Conservation (phyloP, 2,797 vertebrate genomes). For the Emydoidea blandingii region DNA sequence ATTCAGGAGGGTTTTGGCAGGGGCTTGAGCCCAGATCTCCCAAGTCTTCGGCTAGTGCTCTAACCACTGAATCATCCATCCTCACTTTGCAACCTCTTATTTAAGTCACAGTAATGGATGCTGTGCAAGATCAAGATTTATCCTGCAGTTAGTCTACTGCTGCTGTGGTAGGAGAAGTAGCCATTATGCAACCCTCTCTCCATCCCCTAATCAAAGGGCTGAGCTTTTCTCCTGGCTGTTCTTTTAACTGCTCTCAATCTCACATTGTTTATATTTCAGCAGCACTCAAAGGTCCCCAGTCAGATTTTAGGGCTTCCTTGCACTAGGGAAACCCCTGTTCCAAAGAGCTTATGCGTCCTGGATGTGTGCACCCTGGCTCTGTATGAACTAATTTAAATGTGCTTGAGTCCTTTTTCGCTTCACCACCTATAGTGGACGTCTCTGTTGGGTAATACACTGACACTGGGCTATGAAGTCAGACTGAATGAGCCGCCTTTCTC, state of each 20-base stretch:
- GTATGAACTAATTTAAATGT: not conserved
- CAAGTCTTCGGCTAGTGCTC: not conserved
- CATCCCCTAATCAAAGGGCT: too few relatives aligned
- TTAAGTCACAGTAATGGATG: not conserved
- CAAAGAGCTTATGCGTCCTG: fast-evolving
- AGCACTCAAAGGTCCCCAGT: not conserved
- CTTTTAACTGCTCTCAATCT: not conserved
- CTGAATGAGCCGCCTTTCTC: not conserved
- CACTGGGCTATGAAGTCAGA: not conserved
- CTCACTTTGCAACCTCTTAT: not conserved
- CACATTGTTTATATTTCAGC: not conserved
- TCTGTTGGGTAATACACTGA: not conserved
- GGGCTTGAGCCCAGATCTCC: not conserved
- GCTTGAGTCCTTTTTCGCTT: not conserved
- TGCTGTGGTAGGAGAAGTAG: not conserved
- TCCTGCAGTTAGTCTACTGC: not conserved
- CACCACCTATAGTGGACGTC: too few relatives aligned
- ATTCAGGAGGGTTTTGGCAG: not conserved
- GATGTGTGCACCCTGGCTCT: too few relatives aligned
- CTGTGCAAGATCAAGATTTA: not conserved
- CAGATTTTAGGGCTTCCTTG: not conserved
- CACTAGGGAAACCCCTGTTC: not conserved
- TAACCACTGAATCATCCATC: not conserved
- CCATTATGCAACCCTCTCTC: not conserved
- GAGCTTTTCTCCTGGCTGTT: not conserved